These are phyloP conservation scores for Australoheros scitulus DNA, from an alignment of 2,113 vertebrate genomes.

Conservation along the genomic window DNA sequence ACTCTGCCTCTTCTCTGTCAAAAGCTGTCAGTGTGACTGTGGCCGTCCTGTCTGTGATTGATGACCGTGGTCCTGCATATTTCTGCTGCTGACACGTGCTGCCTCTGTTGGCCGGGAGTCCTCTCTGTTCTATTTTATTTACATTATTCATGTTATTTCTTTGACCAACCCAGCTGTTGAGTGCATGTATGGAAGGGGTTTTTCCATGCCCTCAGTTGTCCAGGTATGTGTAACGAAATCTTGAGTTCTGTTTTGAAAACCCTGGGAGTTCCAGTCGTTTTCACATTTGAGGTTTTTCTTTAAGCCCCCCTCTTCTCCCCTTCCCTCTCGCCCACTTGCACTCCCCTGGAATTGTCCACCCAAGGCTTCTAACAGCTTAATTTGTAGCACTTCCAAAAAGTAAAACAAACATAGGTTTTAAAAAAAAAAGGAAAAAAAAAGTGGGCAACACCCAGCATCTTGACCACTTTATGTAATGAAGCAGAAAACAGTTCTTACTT, in stretches of 20 bases:
- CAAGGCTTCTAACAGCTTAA: constrained; percentile 48
- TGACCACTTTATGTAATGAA: constrained; percentile 37
- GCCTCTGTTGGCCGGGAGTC: constrained; percentile 39
- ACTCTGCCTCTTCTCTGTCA: constrained; percentile 10
- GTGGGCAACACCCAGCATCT: constrained; percentile 60
- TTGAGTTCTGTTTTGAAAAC: constrained; percentile 75
- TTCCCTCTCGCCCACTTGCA: constrained; percentile 1
- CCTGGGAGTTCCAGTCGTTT: constrained; percentile 74
- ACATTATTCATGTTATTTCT: constrained; percentile 69
- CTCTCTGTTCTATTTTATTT: constrained; percentile 51
- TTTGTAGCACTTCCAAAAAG: constrained; percentile 57
- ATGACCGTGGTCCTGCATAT: constrained; percentile 46
- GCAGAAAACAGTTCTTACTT: constrained; percentile 40
- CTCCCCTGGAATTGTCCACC: constrained; percentile 54
- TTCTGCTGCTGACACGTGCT: constrained; percentile 51
- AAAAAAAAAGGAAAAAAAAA: constrained; percentile 38
- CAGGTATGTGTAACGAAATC: constrained; percentile 82
- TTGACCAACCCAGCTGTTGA: constrained; percentile 43
- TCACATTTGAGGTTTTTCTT: constrained; percentile 64
- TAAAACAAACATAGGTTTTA: constrained; percentile 62
- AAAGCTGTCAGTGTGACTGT: constrained; percentile 48
- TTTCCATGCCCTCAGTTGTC: constrained; percentile 80
- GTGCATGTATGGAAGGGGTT: constrained; percentile 48
- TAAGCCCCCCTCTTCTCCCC: constrained; percentile 26
- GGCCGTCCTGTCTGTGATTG: constrained; percentile 42